A percentile compares a stretch with the other conserved stretches of the same genome.
Conservation (phyloP, 2,797 vertebrate species). For the Aldrovandia affinis region DNA sequence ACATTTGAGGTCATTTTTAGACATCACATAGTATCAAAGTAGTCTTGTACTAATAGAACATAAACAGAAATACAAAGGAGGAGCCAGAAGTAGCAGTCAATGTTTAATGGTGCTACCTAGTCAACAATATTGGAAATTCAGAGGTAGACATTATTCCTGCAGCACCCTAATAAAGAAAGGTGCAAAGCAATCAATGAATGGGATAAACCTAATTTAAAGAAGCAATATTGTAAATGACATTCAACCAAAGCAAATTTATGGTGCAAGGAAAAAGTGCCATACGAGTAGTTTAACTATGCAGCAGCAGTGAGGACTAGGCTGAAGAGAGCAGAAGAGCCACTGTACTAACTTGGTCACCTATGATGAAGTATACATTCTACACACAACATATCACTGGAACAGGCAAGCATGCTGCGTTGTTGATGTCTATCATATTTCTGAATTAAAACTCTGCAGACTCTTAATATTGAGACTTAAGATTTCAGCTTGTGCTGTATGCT, state of each 20-base stretch:
- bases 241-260: conserved; percentile 58
- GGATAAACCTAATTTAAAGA: conserved; percentile 51
- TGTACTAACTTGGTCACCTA: neutral
- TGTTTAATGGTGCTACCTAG: conserved; percentile 46
- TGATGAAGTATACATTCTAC: neutral
- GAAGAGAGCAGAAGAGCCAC: neutral
- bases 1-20: conserved; percentile 44
- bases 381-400: neutral
- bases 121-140: conserved; percentile 71
- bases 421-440: neutral
- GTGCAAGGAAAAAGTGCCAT: conserved; percentile 18
- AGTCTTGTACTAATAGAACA: conserved; percentile 50
- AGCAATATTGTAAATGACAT: conserved; percentile 64
- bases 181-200: conserved; percentile 53
- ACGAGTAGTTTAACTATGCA: conserved; percentile 11
- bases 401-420: neutral
- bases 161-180: conserved; percentile 54
- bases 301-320: neutral
- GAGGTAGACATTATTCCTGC: conserved; percentile 60
- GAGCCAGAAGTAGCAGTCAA: conserved; percentile 56
- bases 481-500: neutral
- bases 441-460: neutral
- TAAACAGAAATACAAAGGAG: conserved; percentile 57
- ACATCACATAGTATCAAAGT: conserved; percentile 52
- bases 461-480: neutral